Evolutionary conservation across 2,797 vertebrate genomes (phyloP).

Genomic region (Lagocephalus sceleratus): DNA sequence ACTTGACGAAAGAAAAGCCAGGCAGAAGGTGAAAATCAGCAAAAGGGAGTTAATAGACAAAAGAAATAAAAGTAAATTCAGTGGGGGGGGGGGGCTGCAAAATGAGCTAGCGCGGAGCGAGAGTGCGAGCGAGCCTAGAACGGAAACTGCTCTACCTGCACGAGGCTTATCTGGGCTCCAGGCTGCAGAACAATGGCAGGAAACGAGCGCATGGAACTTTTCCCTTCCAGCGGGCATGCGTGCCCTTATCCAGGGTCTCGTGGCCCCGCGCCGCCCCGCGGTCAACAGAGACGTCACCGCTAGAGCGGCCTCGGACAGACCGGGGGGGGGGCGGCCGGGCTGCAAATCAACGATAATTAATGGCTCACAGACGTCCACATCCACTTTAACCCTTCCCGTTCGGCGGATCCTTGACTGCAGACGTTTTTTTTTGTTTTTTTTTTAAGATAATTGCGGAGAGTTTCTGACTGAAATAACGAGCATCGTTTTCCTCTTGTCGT

Average conservation of each 20-base stretch:
- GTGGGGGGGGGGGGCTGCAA: constrained; percentile 5
- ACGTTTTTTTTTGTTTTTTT: constrained; percentile 17
- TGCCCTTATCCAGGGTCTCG: constrained; percentile 75
- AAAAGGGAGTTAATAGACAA: constrained; percentile 31
- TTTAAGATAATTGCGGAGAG: too few species aligned
- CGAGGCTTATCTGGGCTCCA: constrained; percentile 76
- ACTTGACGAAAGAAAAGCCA: constrained; percentile 9
- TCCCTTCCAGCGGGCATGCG: constrained; percentile 67
- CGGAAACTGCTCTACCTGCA: constrained; percentile 76
- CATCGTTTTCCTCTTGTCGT: constrained; percentile 43
- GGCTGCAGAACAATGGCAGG: constrained; percentile 80
- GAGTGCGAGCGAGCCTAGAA: constrained; percentile 43
- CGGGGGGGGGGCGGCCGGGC: constrained; percentile 1
- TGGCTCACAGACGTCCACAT: not conserved
- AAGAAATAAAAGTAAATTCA: not conserved
- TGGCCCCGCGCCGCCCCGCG: constrained; percentile 65
- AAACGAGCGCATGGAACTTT: constrained; percentile 78
- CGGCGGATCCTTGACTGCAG: constrained; percentile 4
- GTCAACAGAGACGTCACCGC: constrained; percentile 69
- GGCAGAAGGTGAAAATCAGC: not conserved
- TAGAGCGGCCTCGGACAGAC: constrained; percentile 13
- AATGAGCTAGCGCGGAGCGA: constrained; percentile 38
- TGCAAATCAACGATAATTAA: too few species aligned
- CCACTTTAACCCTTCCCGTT: constrained; percentile 21
- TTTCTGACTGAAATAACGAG: constrained; percentile 28